Conservation (phyloP, 92 coral and sea anemone genomes). For the Paragorgia papillata region DNA sequence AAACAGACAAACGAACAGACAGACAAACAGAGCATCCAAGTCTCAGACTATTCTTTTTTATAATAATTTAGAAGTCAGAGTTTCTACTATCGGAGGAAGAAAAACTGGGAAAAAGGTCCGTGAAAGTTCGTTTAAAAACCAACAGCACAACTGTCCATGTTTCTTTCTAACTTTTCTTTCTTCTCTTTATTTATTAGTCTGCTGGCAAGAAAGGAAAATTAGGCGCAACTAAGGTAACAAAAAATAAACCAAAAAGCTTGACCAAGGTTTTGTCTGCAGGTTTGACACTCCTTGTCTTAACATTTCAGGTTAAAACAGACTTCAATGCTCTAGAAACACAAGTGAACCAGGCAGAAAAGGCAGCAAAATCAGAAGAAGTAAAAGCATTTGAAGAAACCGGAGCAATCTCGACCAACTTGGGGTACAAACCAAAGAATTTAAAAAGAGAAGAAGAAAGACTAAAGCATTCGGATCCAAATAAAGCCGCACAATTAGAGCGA, state of each 20-base stretch:
- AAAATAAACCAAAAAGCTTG: too few relatives aligned
- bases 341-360: constrained; percentile 81
- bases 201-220: constrained; percentile 94
- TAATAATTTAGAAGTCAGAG: constrained; percentile 71
- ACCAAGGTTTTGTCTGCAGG: too few relatives aligned
- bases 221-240: constrained; percentile 88
- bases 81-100: constrained; percentile 91
- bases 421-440: constrained; percentile 74
- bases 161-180: background rate
- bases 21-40: too few relatives aligned
- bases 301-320: constrained; percentile 76
- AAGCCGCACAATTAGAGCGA: constrained; percentile 93
- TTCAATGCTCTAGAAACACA: constrained; percentile 85
- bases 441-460: constrained; percentile 92
- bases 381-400: constrained; percentile 70
- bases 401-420: constrained; percentile 81
- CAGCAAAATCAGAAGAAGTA: constrained; percentile 68
- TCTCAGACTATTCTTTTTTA: background rate
- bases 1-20: too few relatives aligned
- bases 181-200: constrained; percentile 61
- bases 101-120: constrained; percentile 90
- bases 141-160: background rate
- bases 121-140: background rate
- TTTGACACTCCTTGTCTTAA: background rate
- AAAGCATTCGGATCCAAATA: constrained; percentile 87